Percentiles rank a stretch among this genome's conserved stretches.
Evolutionary conservation across 2,113 vertebrate species (phyloP).

Genomic region (Gorsachius goisagi): DNA sequence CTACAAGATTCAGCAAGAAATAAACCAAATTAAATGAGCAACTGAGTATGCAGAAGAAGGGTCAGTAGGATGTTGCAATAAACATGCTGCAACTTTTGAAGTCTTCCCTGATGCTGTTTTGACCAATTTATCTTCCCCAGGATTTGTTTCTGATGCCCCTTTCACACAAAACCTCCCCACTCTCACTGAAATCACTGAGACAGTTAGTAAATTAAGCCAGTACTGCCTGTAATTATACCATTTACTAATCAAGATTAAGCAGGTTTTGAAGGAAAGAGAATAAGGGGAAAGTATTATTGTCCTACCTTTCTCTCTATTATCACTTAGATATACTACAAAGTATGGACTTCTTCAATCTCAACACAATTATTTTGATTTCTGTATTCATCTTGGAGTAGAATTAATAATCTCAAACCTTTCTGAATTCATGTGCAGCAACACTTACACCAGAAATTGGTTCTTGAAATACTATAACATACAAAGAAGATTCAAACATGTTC

Average conservation of each 20-base stretch:
- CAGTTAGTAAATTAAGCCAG: not conserved
- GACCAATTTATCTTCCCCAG: not conserved
- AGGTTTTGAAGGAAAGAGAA: not conserved
- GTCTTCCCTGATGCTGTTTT: not conserved
- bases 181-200: not conserved
- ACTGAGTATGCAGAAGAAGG: not conserved
- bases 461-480: not conserved
- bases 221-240: not conserved
- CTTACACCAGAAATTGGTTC: not conserved
- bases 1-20: not conserved
- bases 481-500: not conserved
- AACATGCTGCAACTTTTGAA: not conserved
- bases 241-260: not conserved
- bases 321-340: not conserved
- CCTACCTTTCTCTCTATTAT: not conserved
- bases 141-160: not conserved
- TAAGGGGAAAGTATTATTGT: not conserved
- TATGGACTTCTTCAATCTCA: not conserved
- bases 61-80: not conserved
- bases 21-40: not conserved
- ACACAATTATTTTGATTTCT: not conserved
- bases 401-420: not conserved
- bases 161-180: not conserved
- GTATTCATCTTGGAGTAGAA: not conserved
- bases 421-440: not conserved